Evolutionary conservation across 2,888 invertebrate species (phyloP), one percentile per base, ranked within the genome.

Genomic region (Ophion costatus): DNA sequence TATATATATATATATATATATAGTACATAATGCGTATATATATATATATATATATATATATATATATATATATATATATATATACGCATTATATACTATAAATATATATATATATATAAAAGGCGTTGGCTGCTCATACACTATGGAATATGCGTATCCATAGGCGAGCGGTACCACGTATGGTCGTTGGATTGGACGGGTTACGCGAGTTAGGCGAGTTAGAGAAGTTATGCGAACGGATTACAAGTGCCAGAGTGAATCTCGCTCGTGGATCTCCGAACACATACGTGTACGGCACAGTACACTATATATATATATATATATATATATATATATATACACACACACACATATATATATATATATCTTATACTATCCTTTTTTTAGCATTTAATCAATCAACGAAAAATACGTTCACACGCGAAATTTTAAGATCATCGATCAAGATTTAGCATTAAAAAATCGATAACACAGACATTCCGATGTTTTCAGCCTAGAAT

Each of bases 161-260:
- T n/a, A 67, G 38, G 59, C 45, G 69, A 56, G 77, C 75, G 69
- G 38, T 11, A 67, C 33, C 22, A 71, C 59, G 64, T 75, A 82
- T 67, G 24, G 42, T 69, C 20, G 29, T 76, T 63, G 75, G 78
- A 81, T 84, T 80, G 80, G 67, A 61, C 73, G 77, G 67, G 71
- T 74, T 77, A 74, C 69, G 78, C 69, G 84, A 84, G 82, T 84
- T 82, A 75, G 84, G 70, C 51, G 79, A 71, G 82, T 82, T 82
- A 82, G 70, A 61, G 20, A 63, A 85, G 82, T 82, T 85, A 76
- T 71, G 79, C 61, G 75, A 75, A 61, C 66, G 82, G 82, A 85
- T 85, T 82, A 79, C 82, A 73, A 70, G 78, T 74, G 69, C 73
- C 24, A 38, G 78, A 67, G 73, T 51, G 73, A 84, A 66, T 63